Conservation (phyloP, 2,113 vertebrate genomes). For the Ictalurus punctatus region DNA sequence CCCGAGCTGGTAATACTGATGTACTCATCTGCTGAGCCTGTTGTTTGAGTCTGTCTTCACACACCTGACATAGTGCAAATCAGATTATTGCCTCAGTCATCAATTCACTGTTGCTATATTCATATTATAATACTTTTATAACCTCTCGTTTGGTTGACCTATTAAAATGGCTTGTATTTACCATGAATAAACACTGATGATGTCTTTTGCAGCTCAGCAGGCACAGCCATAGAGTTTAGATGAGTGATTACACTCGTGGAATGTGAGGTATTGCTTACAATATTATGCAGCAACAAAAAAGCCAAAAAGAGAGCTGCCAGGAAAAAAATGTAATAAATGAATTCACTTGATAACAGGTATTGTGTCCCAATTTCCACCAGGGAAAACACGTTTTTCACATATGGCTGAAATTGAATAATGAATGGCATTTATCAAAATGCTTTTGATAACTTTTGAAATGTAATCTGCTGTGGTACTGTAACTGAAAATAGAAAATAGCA, state of each 20-base stretch:
- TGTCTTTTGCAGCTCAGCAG: slow-evolving; percentile 61
- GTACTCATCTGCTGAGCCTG: slow-evolving; percentile 2
- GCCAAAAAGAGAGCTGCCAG: background rate
- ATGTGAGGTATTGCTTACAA: slow-evolving; percentile 45
- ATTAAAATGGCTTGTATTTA: slow-evolving; percentile 63
- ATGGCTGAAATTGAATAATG: background rate
- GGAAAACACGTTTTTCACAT: background rate
- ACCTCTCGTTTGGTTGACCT: slow-evolving; percentile 55
- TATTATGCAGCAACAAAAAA: slow-evolving; percentile 18
- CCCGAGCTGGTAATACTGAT: background rate
- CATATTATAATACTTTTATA: slow-evolving; percentile 44
- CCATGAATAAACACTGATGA: slow-evolving; percentile 65
- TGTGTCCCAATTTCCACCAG: background rate
- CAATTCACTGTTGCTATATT: slow-evolving; percentile 57
- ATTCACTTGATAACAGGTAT: slow-evolving; percentile 21
- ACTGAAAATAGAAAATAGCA: background rate
- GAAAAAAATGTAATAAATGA: background rate
- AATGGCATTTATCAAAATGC: background rate
- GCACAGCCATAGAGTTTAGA: slow-evolving; percentile 55
- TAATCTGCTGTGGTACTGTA: background rate
- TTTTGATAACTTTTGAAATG: background rate
- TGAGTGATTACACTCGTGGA: slow-evolving; percentile 44
- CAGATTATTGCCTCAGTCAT: slow-evolving; percentile 58
- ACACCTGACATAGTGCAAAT: slow-evolving; percentile 59
- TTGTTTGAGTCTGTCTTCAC: slow-evolving; percentile 13